Conservation (phyloP, 2,797 vertebrate species). For the Heliangelus exortis region DNA sequence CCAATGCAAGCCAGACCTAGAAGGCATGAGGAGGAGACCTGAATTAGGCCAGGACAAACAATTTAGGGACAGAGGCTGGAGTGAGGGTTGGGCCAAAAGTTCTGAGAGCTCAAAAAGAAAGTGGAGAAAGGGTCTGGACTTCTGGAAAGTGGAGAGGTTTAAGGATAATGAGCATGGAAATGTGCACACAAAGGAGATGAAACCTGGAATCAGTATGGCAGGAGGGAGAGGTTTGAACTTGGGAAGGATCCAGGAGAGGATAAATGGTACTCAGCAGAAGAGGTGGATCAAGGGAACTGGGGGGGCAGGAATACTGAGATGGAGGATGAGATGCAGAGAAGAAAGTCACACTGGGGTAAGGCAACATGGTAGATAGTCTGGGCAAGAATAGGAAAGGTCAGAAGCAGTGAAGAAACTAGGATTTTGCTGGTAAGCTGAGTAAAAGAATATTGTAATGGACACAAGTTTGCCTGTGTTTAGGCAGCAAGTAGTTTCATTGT, state of each 20-base stretch:
- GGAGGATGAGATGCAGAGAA: neutral
- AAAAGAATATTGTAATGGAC: neutral
- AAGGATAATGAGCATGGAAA: neutral
- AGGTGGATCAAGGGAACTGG: neutral
- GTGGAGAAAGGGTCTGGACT: neutral
- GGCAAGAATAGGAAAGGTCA: neutral
- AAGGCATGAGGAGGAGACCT: neutral
- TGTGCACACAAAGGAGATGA: neutral
- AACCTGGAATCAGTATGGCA: neutral
- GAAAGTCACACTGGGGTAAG: neutral
- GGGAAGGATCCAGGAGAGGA: neutral
- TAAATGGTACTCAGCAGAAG: neutral
- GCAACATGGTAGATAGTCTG: neutral
- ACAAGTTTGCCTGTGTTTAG: neutral
- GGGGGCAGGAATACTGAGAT: neutral
- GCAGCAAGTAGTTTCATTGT: neutral
- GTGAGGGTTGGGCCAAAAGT: neutral
- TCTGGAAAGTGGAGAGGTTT: neutral
- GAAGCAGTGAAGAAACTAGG: neutral
- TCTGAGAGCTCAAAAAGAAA: neutral
- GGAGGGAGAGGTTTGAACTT: neutral
- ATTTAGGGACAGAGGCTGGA: neutral
- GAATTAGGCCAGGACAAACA: neutral
- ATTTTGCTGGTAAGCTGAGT: neutral
- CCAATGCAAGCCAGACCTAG: rapidly evolving